A percentile compares a stretch with the other conserved stretches of the same genome.
Conservation (phyloP, 1,140 invertebrate genomes). For the Oppia nitens region DNA sequence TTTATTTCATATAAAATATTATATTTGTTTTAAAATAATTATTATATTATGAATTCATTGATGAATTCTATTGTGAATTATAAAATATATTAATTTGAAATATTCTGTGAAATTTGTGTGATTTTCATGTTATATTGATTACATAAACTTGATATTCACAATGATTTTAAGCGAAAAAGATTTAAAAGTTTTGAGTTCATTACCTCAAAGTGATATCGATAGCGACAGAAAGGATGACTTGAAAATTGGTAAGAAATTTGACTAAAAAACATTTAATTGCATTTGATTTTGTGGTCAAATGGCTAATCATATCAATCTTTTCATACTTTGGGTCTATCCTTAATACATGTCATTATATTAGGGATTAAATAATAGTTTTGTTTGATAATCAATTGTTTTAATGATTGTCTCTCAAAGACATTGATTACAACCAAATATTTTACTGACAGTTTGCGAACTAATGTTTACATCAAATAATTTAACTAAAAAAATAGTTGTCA, state of each 20-base stretch:
- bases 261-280: constrained; percentile 14
- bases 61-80: too few relatives aligned
- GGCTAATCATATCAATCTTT: too few relatives aligned
- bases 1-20: too few relatives aligned
- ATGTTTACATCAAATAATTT: not conserved
- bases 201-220: constrained; percentile 15
- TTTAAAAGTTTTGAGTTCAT: constrained; percentile 18
- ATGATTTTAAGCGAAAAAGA: constrained; percentile 24
- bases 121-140: too few relatives aligned
- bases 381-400: not conserved
- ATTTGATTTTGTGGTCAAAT: too few relatives aligned
- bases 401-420: not conserved
- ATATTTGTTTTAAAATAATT: too few relatives aligned
- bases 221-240: constrained; percentile 17
- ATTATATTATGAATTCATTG: too few relatives aligned
- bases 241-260: constrained; percentile 15
- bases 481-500: not conserved
- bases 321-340: too few relatives aligned
- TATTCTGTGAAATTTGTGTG: too few relatives aligned
- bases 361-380: too few relatives aligned
- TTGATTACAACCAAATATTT: not conserved
- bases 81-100: too few relatives aligned
- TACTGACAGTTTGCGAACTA: not conserved
- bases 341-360: too few relatives aligned
- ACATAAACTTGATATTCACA: constrained; percentile 8